A percentile compares a stretch with the other conserved stretches of the same genome.
phyloP scores from a whole-genome alignment of 92 coral and sea anemone genomes.

The Epizoanthus rinbou region DNA sequence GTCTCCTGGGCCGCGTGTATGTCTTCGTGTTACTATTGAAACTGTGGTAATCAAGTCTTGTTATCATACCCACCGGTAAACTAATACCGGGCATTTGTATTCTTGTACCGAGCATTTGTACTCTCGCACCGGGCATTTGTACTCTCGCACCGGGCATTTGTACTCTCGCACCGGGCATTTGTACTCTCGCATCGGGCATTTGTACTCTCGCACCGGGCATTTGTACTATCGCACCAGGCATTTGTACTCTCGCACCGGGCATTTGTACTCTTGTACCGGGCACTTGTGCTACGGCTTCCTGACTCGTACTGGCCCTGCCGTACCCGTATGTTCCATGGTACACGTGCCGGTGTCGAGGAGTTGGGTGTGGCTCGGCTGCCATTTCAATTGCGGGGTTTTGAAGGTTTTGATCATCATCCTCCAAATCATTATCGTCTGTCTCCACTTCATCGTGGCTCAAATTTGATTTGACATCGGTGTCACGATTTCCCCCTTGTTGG shows the following conservation, averaged over 20 bases:
- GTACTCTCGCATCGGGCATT: too few species aligned
- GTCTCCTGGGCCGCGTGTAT: neutral
- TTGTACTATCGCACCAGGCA: too few species aligned
- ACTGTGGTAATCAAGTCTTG: neutral
- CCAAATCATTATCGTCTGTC: neutral
- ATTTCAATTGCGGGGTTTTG: neutral
- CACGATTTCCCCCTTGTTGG: too few species aligned
- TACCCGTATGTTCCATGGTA: neutral
- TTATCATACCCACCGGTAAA: neutral
- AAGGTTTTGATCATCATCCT: neutral
- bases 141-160: too few species aligned
- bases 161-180: too few species aligned
- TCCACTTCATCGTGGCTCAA: too few species aligned
- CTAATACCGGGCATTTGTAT: neutral
- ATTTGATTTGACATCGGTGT: too few species aligned
- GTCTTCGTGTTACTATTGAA: neutral
- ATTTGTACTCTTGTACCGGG: neutral
- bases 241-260: too few species aligned
- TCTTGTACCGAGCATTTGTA: neutral
- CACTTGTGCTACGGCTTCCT: neutral
- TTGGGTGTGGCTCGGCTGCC: too few species aligned
- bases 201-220: too few species aligned
- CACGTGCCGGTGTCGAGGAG: neutral
- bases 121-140: too few species aligned
- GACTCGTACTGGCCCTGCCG: neutral